A percentile compares a stretch with the other conserved stretches of the same genome.
Evolutionary conservation across 2,888 invertebrate species (phyloP).

Genomic region (Parochlus steinenii): DNA sequence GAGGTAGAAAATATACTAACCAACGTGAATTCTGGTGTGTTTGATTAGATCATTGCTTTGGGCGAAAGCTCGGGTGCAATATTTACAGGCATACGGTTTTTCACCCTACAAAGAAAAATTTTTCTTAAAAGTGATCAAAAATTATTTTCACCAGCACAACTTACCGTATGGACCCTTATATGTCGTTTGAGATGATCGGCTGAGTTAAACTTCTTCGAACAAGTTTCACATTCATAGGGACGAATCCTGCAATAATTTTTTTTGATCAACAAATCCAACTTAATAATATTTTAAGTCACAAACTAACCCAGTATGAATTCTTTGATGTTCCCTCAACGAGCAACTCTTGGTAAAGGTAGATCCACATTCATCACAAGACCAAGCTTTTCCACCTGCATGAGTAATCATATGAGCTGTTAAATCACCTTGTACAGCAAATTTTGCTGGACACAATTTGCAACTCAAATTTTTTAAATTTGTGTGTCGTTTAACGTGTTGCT

Average conservation of each 20-base stretch:
- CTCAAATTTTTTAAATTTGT: constrained; percentile 7
- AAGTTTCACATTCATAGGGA: constrained; percentile 2
- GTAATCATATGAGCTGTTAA: not conserved
- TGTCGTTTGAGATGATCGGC: constrained; percentile 9
- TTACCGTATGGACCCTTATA: constrained; percentile 1
- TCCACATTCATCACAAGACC: constrained; percentile 3
- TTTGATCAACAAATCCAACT: no score
- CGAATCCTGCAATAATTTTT: not conserved
- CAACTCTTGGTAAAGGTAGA: constrained; percentile 8
- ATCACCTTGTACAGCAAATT: constrained; percentile 7
- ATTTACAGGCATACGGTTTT: constrained; percentile 7
- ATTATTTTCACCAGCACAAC: no score
- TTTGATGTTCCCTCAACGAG: constrained; percentile 4
- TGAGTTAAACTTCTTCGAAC: not conserved
- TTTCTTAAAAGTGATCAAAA: no score
- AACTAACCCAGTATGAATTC: constrained; percentile 6
- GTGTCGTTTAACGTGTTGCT: constrained; percentile 10
- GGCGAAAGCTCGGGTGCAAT: constrained; percentile 6
- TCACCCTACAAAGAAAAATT: no score
- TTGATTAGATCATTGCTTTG: constrained; percentile 9
- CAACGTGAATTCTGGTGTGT: constrained; percentile 10
- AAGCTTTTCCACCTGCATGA: constrained; percentile 2
- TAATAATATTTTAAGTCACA: not conserved
- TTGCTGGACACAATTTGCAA: constrained; percentile 6
- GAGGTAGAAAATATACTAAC: no score